Evolutionary conservation across 2,797 vertebrate species (phyloP).

Genomic region (Diceros bicornis): DNA sequence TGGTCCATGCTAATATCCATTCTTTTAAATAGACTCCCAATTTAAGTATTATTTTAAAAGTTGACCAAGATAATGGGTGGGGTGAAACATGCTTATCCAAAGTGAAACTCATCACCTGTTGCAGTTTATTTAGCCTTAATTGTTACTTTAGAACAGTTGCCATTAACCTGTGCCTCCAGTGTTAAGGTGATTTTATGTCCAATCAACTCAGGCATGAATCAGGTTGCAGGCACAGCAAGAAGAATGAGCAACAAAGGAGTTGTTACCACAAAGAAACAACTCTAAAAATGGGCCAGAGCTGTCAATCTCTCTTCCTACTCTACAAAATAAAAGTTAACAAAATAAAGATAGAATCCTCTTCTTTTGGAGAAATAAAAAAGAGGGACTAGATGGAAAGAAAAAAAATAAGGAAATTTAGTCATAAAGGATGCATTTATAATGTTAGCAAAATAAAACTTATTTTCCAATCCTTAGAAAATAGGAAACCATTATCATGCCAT

Average conservation of each 20-base stretch:
- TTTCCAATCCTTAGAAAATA: conserved; percentile 17
- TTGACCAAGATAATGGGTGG: not conserved
- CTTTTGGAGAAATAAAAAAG: not conserved
- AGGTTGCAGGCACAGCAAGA: conserved; percentile 67
- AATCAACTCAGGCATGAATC: conserved; percentile 67
- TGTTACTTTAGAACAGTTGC: conserved; percentile 34
- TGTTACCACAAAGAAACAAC: conserved; percentile 55
- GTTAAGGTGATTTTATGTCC: conserved; percentile 55
- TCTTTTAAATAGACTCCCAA: not conserved
- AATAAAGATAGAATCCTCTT: not conserved
- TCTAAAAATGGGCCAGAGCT: conserved; percentile 61
- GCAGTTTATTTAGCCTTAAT: conserved; percentile 62
- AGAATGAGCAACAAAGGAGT: conserved; percentile 64
- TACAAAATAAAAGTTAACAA: not conserved
- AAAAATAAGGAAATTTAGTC: not conserved
- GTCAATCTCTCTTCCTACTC: not conserved
- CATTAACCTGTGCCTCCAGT: conserved; percentile 71
- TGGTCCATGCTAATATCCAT: not conserved
- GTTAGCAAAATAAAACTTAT: not conserved
- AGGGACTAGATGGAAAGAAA: not conserved
- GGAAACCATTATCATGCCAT: not conserved
- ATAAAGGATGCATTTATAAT: not conserved
- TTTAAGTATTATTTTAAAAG: conserved; percentile 55
- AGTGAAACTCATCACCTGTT: conserved; percentile 51
- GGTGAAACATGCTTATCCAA: not conserved